These are phyloP conservation scores for Papilio dardanus DNA, from an alignment of 1,140 invertebrate species.

Conservation along the genomic window DNA sequence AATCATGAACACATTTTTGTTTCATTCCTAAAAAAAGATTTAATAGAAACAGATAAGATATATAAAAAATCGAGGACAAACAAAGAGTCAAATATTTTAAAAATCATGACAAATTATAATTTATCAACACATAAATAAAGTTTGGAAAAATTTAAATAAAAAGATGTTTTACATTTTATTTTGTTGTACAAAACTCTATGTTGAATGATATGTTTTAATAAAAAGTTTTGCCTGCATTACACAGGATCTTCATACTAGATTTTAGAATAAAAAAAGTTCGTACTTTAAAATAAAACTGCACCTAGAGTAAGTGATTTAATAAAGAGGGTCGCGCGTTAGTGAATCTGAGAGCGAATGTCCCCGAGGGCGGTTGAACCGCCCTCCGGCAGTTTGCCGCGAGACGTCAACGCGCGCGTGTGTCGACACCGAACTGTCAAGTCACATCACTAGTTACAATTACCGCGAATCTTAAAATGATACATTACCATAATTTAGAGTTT, in stretches of 20 bases:
- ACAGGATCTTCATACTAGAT: background rate
- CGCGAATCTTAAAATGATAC: constrained; percentile 23
- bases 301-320: constrained; percentile 41
- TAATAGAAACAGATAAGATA: constrained; percentile 15
- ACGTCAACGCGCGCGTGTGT: constrained; percentile 63
- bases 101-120: background rate
- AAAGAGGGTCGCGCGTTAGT: constrained; percentile 46
- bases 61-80: constrained; percentile 11
- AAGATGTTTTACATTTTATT: background rate
- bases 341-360: constrained; percentile 47
- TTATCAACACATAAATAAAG: background rate
- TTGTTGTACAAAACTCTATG: background rate
- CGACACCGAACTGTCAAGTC: constrained; percentile 7
- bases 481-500: background rate
- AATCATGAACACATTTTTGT: constrained; percentile 1
- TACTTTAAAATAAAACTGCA: constrained; percentile 31
- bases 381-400: constrained; percentile 69
- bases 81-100: background rate
- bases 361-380: constrained; percentile 68
- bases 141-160: too few relatives aligned
- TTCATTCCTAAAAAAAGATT: constrained; percentile 21
- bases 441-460: constrained; percentile 7
- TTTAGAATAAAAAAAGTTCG: background rate
- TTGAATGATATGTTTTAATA: background rate
- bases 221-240: background rate